Evolutionary conservation across 2,888 invertebrate genomes (phyloP), one percentile per base, ranked within the genome.

Genomic region (Tetropium fuscum): DNA sequence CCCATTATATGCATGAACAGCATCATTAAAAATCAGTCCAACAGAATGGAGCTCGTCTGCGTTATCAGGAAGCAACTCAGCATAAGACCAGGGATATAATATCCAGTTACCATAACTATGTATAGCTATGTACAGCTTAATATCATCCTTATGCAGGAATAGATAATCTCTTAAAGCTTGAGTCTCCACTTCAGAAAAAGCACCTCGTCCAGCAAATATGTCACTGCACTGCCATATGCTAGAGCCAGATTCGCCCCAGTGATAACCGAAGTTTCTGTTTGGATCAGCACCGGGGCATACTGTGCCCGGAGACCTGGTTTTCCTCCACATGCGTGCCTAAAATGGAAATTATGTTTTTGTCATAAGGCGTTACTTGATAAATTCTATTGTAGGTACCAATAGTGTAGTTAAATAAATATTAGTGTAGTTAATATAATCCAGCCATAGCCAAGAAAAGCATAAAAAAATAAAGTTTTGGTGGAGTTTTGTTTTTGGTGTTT

Each of bases 21-120:
- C 83, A 2, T 81, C 72, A 19, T 80, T 82, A 74, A 84, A 83
- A 1, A 71, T 68, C 1, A 81, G 67, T 1, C 83, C 86, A 1
- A 85, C 80, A 1, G 71, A 66, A n/a, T 83, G 81, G 0, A 87
- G 80, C 47, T 78, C 79, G 2, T 51, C 53, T 3, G 81, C 83
- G 49, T 87, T 84, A 1, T 77, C 76, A 1, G 87, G 87, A 30
- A 85, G 74, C 67, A 68, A 81, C 82, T 81, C 80, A 15, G 86
- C 85, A 63, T 85, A 89, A 1, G 72, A 90, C 88, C 89, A 91
- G 0, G 90, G 88, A 72, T 90, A 90, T 1, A 91, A 75, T 18
- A 91, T 78, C 77, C 86, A 88, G 64, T 87, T 85, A 8, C 92
- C 92, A 70, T 86, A 93, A 10, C 92, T 89, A 74, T 94, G 94